phyloP scores from a whole-genome alignment of 2,888 invertebrate species.

The Morpho achilles region DNA sequence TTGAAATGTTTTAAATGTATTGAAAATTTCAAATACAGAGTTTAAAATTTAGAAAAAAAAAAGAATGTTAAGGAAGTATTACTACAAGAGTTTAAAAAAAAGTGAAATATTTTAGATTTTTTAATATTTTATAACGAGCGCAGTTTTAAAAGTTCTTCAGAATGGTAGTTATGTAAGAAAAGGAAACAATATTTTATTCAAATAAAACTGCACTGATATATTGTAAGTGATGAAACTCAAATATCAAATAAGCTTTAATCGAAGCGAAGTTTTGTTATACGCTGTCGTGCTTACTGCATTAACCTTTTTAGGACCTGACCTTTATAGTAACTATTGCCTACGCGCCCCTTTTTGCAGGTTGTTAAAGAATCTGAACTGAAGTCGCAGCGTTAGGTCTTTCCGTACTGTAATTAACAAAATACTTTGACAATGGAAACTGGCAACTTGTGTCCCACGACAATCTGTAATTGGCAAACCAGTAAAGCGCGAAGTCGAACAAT shows the following conservation, averaged over 20 bases:
- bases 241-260: constrained; percentile 57
- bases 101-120: constrained; percentile 16
- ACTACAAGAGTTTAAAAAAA: constrained; percentile 5
- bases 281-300: constrained; percentile 63
- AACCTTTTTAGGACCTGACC: constrained; percentile 60
- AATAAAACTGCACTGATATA: constrained; percentile 58
- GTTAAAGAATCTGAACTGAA: constrained; percentile 97
- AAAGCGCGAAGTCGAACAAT: constrained; percentile 24
- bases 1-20: constrained; percentile 14
- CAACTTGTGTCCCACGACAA: constrained; percentile 24
- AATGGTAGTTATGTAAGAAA: background rate
- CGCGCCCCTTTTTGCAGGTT: constrained; percentile 92
- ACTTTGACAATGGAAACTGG: constrained; percentile 49
- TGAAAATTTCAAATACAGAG: constrained; percentile 12
- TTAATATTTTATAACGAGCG: constrained; percentile 12
- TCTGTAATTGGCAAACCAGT: constrained; percentile 19
- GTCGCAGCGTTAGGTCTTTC: constrained; percentile 97
- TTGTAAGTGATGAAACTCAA: constrained; percentile 57
- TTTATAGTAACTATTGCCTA: constrained; percentile 83
- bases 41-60: constrained; percentile 7
- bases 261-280: constrained; percentile 69
- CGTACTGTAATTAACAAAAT: constrained; percentile 89
- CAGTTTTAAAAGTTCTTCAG: constrained; percentile 20
- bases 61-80: constrained; percentile 12
- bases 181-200: background rate